Evolutionary conservation across 92 coral and sea anemone genomes (phyloP), one percentile per base, ranked within the genome.

Genomic region (Epizoanthus scotinus): DNA sequence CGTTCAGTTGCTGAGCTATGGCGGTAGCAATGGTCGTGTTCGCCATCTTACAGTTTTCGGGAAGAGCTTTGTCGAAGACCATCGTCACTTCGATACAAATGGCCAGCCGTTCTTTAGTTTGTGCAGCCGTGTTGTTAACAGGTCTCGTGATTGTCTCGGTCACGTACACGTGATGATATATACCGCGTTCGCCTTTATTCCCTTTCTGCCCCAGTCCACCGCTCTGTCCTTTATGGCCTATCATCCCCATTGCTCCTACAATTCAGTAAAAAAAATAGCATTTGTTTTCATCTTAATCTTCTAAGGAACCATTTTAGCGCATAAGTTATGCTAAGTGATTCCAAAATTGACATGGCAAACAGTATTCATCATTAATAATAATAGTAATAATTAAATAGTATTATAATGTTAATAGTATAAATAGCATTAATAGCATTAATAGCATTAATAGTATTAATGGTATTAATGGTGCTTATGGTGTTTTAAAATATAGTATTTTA

Each of bases 1-100:
- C 70, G 21, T 65, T 28, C 42, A 65, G 70, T 65, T 65, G 70
- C 54, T 38, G 49, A 10, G 73, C 73, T 67, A 67, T 67, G 55
- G 73, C 38, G 1, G 27, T 14, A 0, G 73, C 24, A 65, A 65
- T 20, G 17, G 70, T 27, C 38, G 47, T 29, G 47, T 65, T 31
- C 20, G 7, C 10, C 50, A 65, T 6, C 17, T 65, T 13, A 42
- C 70, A 65, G 42, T 65, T 65, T 0, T 28, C 70, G 19, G 73
- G 73, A 36, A 67, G 73, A 19, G 49, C 17, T 21, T 67, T 67
- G 27, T 67, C 73, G 12, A 65, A 65, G 5, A 28, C 10, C 70
- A 65, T 65, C 7, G 70, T 65, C 18, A 65, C 38, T 65, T 65
- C 73, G 73, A 67, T 15, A 21, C 73, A 67, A 18, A 67, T 67